phyloP scores from a whole-genome alignment of 2,888 invertebrate genomes.

The Orchesellides sinensis region DNA sequence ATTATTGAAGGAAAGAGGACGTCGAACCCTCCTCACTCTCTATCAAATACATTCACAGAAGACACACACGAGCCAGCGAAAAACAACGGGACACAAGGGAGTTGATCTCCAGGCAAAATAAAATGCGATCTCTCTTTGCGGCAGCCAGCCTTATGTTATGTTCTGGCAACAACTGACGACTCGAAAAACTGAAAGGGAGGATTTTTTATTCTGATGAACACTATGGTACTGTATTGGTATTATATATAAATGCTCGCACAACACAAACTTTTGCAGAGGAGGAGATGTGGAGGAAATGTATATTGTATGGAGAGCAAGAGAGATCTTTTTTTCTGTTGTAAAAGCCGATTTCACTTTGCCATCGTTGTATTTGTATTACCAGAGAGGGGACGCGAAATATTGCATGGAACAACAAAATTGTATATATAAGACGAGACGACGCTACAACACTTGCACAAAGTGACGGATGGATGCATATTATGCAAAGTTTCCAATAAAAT shows the following conservation, averaged over 20 bases:
- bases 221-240: neutral
- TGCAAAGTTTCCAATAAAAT: too few species aligned
- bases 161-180: too few species aligned
- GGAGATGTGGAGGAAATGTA: slow-evolving; percentile 32
- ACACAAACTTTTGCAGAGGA: slow-evolving; percentile 27
- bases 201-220: neutral
- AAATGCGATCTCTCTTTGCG: slow-evolving; percentile 16
- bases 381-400: neutral
- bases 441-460: slow-evolving; percentile 40
- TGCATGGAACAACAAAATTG: neutral
- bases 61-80: slow-evolving; percentile 30
- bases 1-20: slow-evolving; percentile 24
- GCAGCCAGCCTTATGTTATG: too few species aligned
- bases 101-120: slow-evolving; percentile 62
- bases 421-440: neutral
- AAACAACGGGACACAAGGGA: slow-evolving; percentile 60
- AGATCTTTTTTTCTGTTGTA: slow-evolving; percentile 1
- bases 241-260: slow-evolving; percentile 4
- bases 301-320: too few species aligned
- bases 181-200: slow-evolving; percentile 13
- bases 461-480: slow-evolving; percentile 35
- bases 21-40: slow-evolving; percentile 52
- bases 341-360: neutral
- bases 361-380: neutral
- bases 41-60: neutral